Evolutionary conservation across 2,797 vertebrate species (phyloP).

Genomic region (Crocidura indochinensis): DNA sequence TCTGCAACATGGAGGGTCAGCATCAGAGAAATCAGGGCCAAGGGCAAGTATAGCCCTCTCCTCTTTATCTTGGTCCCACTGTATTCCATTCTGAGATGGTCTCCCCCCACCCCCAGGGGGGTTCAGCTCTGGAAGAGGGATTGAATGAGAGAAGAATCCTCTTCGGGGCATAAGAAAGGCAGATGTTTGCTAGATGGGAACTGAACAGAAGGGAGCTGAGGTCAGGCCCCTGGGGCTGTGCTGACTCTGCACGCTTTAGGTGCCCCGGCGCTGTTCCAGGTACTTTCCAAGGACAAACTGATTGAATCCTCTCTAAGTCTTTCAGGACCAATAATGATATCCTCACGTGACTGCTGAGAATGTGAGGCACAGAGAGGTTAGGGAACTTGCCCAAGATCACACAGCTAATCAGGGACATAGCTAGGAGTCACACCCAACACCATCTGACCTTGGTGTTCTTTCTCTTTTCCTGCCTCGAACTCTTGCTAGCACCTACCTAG

Average conservation of each 20-base stretch:
- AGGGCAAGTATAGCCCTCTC: not conserved
- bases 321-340: not conserved
- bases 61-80: not conserved
- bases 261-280: slow-evolving; percentile 38
- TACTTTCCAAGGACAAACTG: slow-evolving; percentile 42
- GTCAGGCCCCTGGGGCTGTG: not conserved
- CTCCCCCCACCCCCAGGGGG: not conserved
- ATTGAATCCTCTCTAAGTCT: slow-evolving; percentile 35
- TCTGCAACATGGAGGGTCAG: not conserved
- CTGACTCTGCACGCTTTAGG: not conserved
- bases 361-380: slow-evolving; percentile 15
- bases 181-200: not conserved
- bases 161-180: not conserved
- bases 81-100: slow-evolving; percentile 9
- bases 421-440: not conserved
- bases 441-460: not conserved
- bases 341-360: slow-evolving; percentile 24
- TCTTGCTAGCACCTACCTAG: not conserved
- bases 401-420: slow-evolving; percentile 1
- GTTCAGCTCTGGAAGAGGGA: not conserved
- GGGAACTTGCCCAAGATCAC: slow-evolving; percentile 36
- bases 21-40: not conserved
- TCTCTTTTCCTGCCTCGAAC: not conserved
- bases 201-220: not conserved
- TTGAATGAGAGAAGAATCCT: not conserved